These are phyloP conservation scores for Chalcis sispes DNA, from an alignment of 2,888 invertebrate species.

Conservation along the genomic window DNA sequence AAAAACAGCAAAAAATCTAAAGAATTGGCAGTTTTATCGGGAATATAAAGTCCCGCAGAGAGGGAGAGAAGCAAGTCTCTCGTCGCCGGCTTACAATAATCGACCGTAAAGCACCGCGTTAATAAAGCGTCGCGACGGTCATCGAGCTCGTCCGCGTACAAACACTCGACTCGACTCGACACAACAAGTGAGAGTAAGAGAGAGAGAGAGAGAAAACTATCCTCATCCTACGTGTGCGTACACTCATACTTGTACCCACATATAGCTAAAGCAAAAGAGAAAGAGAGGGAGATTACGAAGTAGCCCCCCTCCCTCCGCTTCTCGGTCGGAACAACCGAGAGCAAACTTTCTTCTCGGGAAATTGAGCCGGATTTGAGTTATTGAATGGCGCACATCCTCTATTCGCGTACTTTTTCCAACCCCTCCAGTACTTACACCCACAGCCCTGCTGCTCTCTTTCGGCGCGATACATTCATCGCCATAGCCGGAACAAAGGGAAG, in stretches of 20 bases:
- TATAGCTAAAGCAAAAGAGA: too few relatives aligned
- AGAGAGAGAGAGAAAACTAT: neutral
- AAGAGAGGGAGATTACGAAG: too few relatives aligned
- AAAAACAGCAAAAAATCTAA: neutral
- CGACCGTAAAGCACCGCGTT: conserved; percentile 62
- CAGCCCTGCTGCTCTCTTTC: conserved; percentile 31
- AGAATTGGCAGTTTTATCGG: conserved; percentile 6
- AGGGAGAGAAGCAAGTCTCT: neutral
- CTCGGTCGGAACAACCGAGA: conserved; percentile 31
- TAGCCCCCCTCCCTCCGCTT: neutral
- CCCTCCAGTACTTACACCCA: conserved; percentile 10
- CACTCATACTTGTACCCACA: neutral
- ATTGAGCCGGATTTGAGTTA: conserved; percentile 75
- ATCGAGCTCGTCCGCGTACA: conserved; percentile 37
- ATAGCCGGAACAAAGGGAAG: conserved; percentile 61
- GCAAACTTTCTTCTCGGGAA: conserved; percentile 71
- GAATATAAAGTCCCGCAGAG: conserved; percentile 10
- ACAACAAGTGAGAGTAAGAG: conserved; percentile 14
- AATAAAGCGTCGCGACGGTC: conserved; percentile 65
- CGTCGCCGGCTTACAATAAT: conserved; percentile 60
- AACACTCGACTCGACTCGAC: conserved; percentile 4
- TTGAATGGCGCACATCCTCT: conserved; percentile 61
- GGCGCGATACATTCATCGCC: conserved; percentile 65
- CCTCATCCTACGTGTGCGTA: neutral
- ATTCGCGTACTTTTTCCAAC: neutral